A percentile compares a stretch with the other conserved stretches of the same genome.
These are phyloP conservation scores for Mus musculus DNA, from an alignment of 2,113 vertebrate species.

Conservation along the genomic window GRCm39 chr6:137719001-137719500, in stretches of 20 bases:
- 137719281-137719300: background rate
- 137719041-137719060: conserved; percentile 97
- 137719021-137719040: conserved; percentile 94
- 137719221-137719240: background rate
- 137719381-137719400: background rate
- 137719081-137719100: conserved; percentile 91
- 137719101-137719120: conserved; percentile 13
- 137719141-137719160: background rate
- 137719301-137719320: too few species aligned
- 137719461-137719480: conserved; percentile 11
- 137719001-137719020: conserved; percentile 98
- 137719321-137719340: background rate
- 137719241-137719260: background rate
- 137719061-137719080: conserved; percentile 96
- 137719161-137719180: background rate
- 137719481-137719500: background rate
- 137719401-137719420: background rate
- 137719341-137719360: too few species aligned
- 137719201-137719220: background rate
- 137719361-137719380: too few species aligned
- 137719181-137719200: background rate
- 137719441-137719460: background rate
- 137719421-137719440: background rate
- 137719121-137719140: background rate
- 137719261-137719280: background rate